Base-by-base conservation (phyloP, 2,113 vertebrate genomes). In the Channa maculata region DNA sequence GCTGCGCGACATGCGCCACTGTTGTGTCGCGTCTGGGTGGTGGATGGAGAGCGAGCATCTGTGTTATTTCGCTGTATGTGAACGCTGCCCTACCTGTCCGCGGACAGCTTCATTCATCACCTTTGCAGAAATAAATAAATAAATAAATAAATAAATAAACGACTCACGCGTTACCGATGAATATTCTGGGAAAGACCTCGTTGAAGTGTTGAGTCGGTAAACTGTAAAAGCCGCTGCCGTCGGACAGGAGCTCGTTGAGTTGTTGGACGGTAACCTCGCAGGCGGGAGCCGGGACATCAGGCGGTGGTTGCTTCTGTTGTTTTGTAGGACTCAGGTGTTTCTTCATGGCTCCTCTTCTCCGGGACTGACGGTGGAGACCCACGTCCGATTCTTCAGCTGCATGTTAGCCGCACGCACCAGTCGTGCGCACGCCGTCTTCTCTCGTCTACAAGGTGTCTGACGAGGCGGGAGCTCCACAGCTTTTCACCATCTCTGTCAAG, bases 131-230 rank as follows among this genome's bases (percentile, higher is more conserved):
- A 1, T 24, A 24, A 24, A 24, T 24, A 1, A 24, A 1, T 24
- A 24, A 24, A 24, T 24, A 24, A 24, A 24, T 24, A 24, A 24
- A 24, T 24, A 24, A 55, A 13, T 46, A 7, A 24, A 71, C 39
- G 68, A 93, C 94, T 99, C 93, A 99, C 97, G 96, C 97, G 93
- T 99, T 97, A 65, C 97, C 97, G 90, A 98, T 93, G 94, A 96
- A 98, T 88, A 98, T 95, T 79, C 95, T 91, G 52, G 96, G 96
- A 88, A 91, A 95, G 79, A 99, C 97, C 94, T 98, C 97, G 93
- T 98, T 97, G 94, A 96, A 97, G 79, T 98, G 96, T 65, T 97
- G 95, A 59, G 96, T 96, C 8, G 97, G 97, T 3, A 98, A 93
- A 88, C 95, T 96, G 95, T 99, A 98, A 78, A 95, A 96, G 78